Percentiles rank a stretch among this genome's conserved stretches.
phyloP scores from a whole-genome alignment of 2,797 vertebrate species.

The Galagoides demidoff region DNA sequence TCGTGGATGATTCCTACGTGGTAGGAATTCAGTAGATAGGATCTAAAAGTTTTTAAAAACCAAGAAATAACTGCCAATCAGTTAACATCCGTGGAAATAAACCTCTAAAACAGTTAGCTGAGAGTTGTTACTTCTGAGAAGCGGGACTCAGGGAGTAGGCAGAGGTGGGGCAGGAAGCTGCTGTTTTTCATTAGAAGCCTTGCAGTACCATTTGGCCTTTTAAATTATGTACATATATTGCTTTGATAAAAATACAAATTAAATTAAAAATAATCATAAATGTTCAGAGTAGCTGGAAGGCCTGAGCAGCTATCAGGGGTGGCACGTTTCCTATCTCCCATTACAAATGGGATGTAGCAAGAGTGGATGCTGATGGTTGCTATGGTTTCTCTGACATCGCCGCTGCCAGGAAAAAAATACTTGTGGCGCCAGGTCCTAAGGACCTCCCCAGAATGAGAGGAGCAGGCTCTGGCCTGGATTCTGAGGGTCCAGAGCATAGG shows the following conservation, averaged over 20 bases:
- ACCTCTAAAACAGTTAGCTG: too few relatives aligned
- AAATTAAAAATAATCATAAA: conserved; percentile 72
- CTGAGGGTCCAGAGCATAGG: background rate
- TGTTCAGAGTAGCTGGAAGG: conserved; percentile 70
- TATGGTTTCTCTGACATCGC: conserved; percentile 75
- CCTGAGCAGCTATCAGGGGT: conserved; percentile 27
- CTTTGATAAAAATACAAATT: conserved; percentile 77
- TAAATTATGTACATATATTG: conserved; percentile 74
- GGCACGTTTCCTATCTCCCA: background rate
- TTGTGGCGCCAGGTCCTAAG: background rate
- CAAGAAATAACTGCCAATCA: background rate
- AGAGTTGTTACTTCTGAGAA: background rate
- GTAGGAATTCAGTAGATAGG: background rate
- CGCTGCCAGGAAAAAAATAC: conserved; percentile 28
- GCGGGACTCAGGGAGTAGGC: background rate
- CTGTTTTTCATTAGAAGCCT: conserved; percentile 34
- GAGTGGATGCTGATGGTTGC: conserved; percentile 59
- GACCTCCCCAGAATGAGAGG: conserved; percentile 16
- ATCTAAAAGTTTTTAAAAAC: background rate
- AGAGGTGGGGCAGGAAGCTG: background rate
- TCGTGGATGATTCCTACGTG: background rate
- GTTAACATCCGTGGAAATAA: background rate
- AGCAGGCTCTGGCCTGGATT: conserved; percentile 5
- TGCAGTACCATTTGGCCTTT: conserved; percentile 56
- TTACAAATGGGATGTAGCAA: conserved; percentile 1